phyloP scores from a whole-genome alignment of 2,888 invertebrate genomes.

The Hydrotaea diabolus region DNA sequence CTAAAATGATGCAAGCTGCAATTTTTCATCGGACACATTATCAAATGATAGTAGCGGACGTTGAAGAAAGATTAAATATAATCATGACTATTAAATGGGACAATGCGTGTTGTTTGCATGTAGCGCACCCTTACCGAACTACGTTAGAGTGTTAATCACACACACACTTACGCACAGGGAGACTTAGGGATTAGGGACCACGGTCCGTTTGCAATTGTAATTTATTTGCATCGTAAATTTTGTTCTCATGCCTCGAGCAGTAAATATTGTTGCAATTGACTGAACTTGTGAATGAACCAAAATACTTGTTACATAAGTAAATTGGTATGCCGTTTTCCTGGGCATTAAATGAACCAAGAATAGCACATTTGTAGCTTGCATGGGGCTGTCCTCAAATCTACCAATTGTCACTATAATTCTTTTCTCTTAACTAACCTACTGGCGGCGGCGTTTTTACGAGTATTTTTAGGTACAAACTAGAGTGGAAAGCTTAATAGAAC shows the following conservation, averaged over 20 bases:
- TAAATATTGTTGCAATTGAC: background rate
- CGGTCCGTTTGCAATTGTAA: constrained; percentile 15
- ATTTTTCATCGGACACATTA: background rate
- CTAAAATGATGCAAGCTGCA: constrained; percentile 16
- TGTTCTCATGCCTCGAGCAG: background rate
- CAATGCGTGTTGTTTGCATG: constrained; percentile 7
- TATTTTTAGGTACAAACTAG: too few relatives aligned
- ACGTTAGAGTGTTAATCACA: background rate
- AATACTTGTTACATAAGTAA: background rate
- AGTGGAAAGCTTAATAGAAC: too few relatives aligned
- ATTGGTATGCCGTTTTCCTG: background rate
- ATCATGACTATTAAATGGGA: constrained; percentile 36
- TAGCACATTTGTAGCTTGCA: background rate
- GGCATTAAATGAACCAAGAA: too few relatives aligned
- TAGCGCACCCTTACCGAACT: background rate
- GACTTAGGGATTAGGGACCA: constrained; percentile 5
- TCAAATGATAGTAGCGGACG: background rate
- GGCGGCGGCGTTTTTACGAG: too few relatives aligned
- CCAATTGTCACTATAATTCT: too few relatives aligned
- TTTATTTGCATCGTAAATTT: constrained; percentile 3
- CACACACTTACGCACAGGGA: background rate
- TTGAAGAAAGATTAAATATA: constrained; percentile 6
- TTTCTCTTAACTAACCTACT: too few relatives aligned
- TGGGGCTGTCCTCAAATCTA: background rate
- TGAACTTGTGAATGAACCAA: background rate